Conservation (phyloP, 2,888 invertebrate species). For the Drosophila buzzatii region DNA sequence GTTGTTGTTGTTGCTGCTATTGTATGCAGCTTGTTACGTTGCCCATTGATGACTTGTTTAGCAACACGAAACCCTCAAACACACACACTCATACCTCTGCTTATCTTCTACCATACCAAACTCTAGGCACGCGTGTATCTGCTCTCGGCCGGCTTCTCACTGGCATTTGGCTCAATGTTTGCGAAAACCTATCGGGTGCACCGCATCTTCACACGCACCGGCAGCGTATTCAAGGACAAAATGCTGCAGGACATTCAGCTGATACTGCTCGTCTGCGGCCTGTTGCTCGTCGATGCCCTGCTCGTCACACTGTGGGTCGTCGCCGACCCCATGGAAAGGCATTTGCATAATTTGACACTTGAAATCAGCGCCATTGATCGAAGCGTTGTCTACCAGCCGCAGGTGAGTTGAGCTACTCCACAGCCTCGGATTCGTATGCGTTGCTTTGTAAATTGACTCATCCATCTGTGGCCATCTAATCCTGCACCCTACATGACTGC, state of each 20-base stretch:
- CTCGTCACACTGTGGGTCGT: conserved; percentile 94
- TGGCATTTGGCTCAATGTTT: conserved; percentile 97
- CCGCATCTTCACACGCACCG: conserved; percentile 94
- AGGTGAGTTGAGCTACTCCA: conserved; percentile 86
- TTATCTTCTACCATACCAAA: conserved; percentile 1
- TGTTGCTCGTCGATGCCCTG: conserved; percentile 93
- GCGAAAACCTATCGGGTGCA: conserved; percentile 97
- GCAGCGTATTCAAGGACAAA: conserved; percentile 95
- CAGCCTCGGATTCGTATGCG: background rate
- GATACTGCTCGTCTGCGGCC: conserved; percentile 92
- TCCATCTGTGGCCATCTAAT: conserved; percentile 3
- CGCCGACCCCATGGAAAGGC: conserved; percentile 94
- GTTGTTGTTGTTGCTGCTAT: background rate
- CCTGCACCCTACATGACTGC: conserved; percentile 4
- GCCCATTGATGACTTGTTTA: conserved; percentile 73
- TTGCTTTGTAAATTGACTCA: conserved; percentile 33
- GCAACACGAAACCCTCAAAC: conserved; percentile 18
- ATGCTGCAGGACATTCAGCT: conserved; percentile 95
- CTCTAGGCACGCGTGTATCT: conserved; percentile 94
- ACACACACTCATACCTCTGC: conserved; percentile 12
- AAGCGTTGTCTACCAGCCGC: conserved; percentile 94
- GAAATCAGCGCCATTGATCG: conserved; percentile 91
- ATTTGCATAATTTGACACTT: conserved; percentile 92
- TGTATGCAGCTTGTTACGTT: conserved; percentile 37
- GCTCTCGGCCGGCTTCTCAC: conserved; percentile 94